Evolutionary conservation across 2,797 vertebrate genomes (phyloP), one percentile per base, ranked within the genome.

Genomic region (Yasuhikotakia modesta): DNA sequence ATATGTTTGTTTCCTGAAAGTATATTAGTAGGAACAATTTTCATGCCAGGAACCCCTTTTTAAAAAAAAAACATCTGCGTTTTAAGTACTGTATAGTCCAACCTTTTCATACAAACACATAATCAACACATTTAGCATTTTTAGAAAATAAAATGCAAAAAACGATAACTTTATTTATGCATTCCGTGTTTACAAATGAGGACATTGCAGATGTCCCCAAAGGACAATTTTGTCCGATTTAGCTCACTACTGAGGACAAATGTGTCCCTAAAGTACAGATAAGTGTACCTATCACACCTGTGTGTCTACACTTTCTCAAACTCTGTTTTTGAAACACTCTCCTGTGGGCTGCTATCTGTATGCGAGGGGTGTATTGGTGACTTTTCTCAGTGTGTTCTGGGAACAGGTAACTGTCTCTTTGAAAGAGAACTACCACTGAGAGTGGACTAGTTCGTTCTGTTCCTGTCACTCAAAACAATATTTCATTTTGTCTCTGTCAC

Each of bases 1-100:
- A 65, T 86, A 90, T 89, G 86, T 88, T 78, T 80, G 86, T 14
- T 66, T 30, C 14, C 13, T 11, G 0, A 46, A 13, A 46, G 12
- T 55, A 6, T 3, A n/a, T 50, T 5, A 50, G 48, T 13, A 50
- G 4, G 27, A 27, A 27, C 27, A 27, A 27, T 8, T 39, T 39
- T 39, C 35, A 39, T 39, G 11, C 35, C 35, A 39, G 35, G 4
- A 27, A 27, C 27, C 14, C 5, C 3, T 16, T 48, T 50, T 50
- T 50, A 27, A 27, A 27, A 27, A 27, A 27, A 27, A 27, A 27
- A 27, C 27, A 27, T 35, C 6, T 35, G 32, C 3, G 35, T 39
- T 39, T 39, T 39, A 39, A 39, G 35, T 8, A 39, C 35, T 8
- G 35, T 39, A 39, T 39, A 39, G 7, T 8, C 35, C 7, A 39